Conservation (phyloP, 1,140 invertebrate genomes). For the Bombyx mori region ASM3026992v2 NC_085130.1:15646501-15647000, state of each 20-base stretch:
- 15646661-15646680: too few relatives aligned
- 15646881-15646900: conserved; percentile 15
- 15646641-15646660: too few relatives aligned
- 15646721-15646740: background rate
- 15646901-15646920: conserved; percentile 16
- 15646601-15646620: conserved; percentile 3
- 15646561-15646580: conserved; percentile 29
- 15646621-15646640: too few relatives aligned
- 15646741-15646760: background rate
- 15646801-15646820: too few relatives aligned
- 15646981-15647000: conserved; percentile 64
- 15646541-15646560: conserved; percentile 9
- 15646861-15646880: background rate
- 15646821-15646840: too few relatives aligned
- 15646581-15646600: conserved; percentile 27
- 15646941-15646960: conserved; percentile 53
- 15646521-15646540: too few relatives aligned
- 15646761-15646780: background rate
- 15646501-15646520: too few relatives aligned
- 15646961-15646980: conserved; percentile 55
- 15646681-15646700: background rate
- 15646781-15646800: background rate
- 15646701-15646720: background rate
- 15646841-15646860: too few relatives aligned
- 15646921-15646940: conserved; percentile 64